Conservation (phyloP, 2,113 vertebrate genomes). For the Octodon degus region DNA sequence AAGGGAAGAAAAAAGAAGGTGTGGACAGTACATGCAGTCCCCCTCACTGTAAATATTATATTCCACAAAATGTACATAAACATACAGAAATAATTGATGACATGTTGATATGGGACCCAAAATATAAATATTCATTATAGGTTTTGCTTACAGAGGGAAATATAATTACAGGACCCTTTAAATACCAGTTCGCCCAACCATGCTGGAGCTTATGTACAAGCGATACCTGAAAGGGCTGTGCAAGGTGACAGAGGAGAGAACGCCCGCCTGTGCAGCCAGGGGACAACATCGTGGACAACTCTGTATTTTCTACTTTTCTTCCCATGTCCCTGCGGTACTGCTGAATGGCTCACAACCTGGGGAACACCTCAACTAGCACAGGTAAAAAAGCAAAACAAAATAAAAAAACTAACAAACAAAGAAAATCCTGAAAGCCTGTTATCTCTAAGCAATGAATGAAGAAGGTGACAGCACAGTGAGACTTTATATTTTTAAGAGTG, state of each 20-base stretch:
- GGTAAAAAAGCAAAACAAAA: not conserved
- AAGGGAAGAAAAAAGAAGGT: not conserved
- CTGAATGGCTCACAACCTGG: not conserved
- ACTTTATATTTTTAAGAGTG: not conserved
- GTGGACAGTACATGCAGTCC: no score
- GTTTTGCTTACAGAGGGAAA: not conserved
- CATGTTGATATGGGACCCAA: not conserved
- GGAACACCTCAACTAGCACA: not conserved
- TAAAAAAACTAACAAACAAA: not conserved
- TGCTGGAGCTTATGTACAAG: not conserved
- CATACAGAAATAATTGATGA: not conserved
- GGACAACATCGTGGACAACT: fast-evolving
- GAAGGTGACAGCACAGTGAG: not conserved
- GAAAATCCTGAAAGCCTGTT: not conserved
- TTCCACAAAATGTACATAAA: not conserved
- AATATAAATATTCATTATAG: not conserved
- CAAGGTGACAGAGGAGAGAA: not conserved
- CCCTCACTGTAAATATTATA: not conserved
- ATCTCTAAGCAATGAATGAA: not conserved
- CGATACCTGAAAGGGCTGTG: not conserved
- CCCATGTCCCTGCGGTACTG: not conserved
- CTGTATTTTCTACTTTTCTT: not conserved
- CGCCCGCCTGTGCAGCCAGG: fast-evolving
- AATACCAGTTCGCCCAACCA: not conserved
- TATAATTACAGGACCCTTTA: not conserved